Evolutionary conservation across 2,797 vertebrate genomes (phyloP), one percentile per base, ranked within the genome.

Genomic region (Sebastes hopkinsi): DNA sequence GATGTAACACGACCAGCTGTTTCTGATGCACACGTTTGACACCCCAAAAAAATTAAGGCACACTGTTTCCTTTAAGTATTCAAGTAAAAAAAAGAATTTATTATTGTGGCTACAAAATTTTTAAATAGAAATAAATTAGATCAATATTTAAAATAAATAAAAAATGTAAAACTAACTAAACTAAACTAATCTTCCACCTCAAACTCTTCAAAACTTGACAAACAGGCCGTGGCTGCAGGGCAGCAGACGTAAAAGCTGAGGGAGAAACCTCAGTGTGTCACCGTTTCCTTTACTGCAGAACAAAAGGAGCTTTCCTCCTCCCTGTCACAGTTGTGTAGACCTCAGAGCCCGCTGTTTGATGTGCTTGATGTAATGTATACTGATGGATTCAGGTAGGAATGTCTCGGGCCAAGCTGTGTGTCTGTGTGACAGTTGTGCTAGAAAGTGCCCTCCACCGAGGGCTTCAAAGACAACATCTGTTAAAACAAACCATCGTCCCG

Each of bases 381-480:
- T 85, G 91, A 94, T 87, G 87, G 88, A 91, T 93, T 88, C 84
- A 91, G 84, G 90, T 92, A 92, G 72, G 84, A 78, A 83, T 82
- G 86, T 92, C 81, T 79, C 62, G 79, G 77, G 87, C 87, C 80
- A 77, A 82, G 86, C 81, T 83, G 86, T 87, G 90, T 58, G 83
- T 72, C 84, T 59, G 81, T 77, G 90, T 92, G 91, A 92, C 92
- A 94, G 93, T 88, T 86, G 89, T 85, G 82, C 81, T 76, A 85
- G 73, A 84, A 77, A 90, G 86, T 87, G 88, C 87, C 88, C 85
- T 91, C 87, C 89, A 56, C 86, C 3, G 87, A 94, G 89, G 85
- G 80, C 90, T 92, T 94, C 90, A 93, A 94, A 94, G 91, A 92
- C 84, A 68, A 92, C 94, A 94, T 94, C 94, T 95, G 94, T 79